A percentile compares a stretch with the other conserved stretches of the same genome.
Evolutionary conservation across 1,140 invertebrate species (phyloP).

Genomic region (Anoplolepis gracilipes): DNA sequence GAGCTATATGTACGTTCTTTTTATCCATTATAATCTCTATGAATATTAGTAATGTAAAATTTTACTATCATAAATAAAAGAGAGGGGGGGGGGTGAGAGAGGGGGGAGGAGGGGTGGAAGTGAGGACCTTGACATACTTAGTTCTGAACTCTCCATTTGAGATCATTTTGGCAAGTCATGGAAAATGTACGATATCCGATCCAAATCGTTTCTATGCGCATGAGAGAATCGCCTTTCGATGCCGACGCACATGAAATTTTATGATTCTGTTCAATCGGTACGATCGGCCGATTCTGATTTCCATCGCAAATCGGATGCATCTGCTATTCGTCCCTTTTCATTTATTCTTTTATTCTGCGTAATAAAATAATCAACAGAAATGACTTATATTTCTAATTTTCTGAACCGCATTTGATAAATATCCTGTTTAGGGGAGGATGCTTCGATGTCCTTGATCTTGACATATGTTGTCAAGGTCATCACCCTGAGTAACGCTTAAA

Average conservation of each 20-base stretch:
- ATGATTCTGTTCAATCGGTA: constrained; percentile 6
- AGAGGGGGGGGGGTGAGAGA: too few relatives aligned
- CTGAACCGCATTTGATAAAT: too few relatives aligned
- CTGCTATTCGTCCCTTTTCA: constrained; percentile 6
- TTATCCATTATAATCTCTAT: background rate
- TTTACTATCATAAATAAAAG: background rate
- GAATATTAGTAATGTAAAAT: background rate
- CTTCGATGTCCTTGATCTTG: too few relatives aligned
- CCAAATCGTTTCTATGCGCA: background rate
- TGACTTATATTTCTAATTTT: background rate
- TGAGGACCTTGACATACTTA: background rate
- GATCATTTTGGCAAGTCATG: constrained; percentile 23
- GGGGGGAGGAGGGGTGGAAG: too few relatives aligned
- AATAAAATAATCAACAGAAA: constrained; percentile 11
- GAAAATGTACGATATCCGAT: background rate
- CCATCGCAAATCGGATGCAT: constrained; percentile 17
- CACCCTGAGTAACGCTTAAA: too few relatives aligned
- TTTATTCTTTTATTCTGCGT: background rate
- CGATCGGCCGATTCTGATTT: constrained; percentile 46
- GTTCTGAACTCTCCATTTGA: constrained; percentile 11
- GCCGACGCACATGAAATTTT: constrained; percentile 45
- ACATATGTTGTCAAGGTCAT: too few relatives aligned
- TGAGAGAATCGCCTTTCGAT: constrained; percentile 11
- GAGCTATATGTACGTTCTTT: background rate
- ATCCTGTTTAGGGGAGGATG: too few relatives aligned